Conservation (phyloP, 2,797 vertebrate species). For the Catharus ustulatus region DNA sequence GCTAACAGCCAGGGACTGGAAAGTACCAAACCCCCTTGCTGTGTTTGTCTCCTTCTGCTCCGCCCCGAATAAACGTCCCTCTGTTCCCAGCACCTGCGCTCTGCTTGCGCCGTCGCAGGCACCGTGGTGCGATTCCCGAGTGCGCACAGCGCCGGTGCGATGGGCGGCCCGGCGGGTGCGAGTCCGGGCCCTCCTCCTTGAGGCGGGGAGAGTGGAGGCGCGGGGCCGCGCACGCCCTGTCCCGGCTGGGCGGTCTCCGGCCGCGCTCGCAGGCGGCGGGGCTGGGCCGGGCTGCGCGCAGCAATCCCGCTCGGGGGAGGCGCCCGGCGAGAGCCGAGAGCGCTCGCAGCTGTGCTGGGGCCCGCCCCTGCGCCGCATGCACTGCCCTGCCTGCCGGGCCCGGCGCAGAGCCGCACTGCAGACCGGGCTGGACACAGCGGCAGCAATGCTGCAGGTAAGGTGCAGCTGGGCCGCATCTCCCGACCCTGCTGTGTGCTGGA, state of each 20-base stretch:
- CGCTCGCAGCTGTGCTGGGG: not conserved
- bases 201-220: fast-evolving
- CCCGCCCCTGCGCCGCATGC: not conserved
- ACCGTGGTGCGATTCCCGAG: fast-evolving
- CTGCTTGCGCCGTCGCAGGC: not conserved
- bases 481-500: fast-evolving
- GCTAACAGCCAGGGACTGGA: not conserved
- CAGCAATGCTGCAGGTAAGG: not conserved
- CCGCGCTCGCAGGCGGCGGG: fast-evolving
- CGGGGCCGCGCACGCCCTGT: fast-evolving
- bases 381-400: not conserved
- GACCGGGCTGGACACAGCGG: not conserved
- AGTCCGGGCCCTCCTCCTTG: fast-evolving
- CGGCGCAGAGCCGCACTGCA: not conserved
- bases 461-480: not conserved
- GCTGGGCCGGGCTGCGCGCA: fast-evolving
- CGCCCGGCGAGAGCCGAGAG: fast-evolving
- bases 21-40: fast-evolving
- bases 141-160: fast-evolving
- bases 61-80: conserved; percentile 10
- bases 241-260: fast-evolving
- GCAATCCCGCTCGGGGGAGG: fast-evolving
- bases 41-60: not conserved
- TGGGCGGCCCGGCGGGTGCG: fast-evolving
- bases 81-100: not conserved